phyloP scores from a whole-genome alignment of 1,140 invertebrate species.

The Euwallacea fornicatus region DNA sequence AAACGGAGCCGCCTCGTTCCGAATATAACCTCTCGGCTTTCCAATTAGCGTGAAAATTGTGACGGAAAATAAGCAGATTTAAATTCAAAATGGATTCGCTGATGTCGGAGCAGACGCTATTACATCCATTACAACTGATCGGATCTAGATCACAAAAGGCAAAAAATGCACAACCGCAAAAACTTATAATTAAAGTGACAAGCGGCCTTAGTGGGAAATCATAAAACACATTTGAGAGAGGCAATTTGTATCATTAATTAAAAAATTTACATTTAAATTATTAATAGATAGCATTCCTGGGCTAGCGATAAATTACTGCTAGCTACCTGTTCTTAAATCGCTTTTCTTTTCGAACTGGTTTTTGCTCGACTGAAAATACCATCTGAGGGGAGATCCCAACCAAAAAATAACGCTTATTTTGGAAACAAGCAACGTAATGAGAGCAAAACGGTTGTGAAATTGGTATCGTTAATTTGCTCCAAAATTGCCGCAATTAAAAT shows the following conservation, averaged over 20 bases:
- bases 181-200: slow-evolving; percentile 44
- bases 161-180: slow-evolving; percentile 27
- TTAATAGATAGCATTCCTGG: slow-evolving; percentile 48
- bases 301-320: slow-evolving; percentile 42
- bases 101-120: slow-evolving; percentile 27
- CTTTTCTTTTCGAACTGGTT: slow-evolving; percentile 19
- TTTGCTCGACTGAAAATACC: not conserved
- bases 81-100: slow-evolving; percentile 42
- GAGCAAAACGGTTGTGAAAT: slow-evolving; percentile 23
- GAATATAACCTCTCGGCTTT: slow-evolving; percentile 36
- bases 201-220: slow-evolving; percentile 46
- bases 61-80: slow-evolving; percentile 42
- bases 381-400: too few relatives aligned
- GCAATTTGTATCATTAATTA: slow-evolving; percentile 55
- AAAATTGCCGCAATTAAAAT: slow-evolving; percentile 42
- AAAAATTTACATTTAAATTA: slow-evolving; percentile 55
- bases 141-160: slow-evolving; percentile 42
- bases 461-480: slow-evolving; percentile 30
- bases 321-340: slow-evolving; percentile 39
- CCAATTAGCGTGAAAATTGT: slow-evolving; percentile 42
- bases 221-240: slow-evolving; percentile 52
- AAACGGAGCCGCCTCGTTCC: slow-evolving; percentile 11
- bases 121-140: slow-evolving; percentile 37
- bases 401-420: too few relatives aligned
- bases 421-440: not conserved